phyloP scores from a whole-genome alignment of 2,113 vertebrate species.

The Oncorhynchus keta region DNA sequence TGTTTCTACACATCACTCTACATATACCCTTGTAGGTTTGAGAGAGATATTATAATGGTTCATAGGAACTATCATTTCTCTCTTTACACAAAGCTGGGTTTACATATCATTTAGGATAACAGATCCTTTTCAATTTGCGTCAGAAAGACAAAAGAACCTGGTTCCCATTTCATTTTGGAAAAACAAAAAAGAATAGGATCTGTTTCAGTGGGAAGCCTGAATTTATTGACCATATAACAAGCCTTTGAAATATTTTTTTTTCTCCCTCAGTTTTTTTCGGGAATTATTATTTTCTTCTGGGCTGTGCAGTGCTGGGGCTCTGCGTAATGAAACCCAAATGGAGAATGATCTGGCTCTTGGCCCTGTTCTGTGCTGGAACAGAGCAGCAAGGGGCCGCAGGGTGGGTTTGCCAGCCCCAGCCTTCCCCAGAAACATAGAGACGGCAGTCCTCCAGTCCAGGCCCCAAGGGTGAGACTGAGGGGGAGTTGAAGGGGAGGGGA shows the following conservation, averaged over 20 bases:
- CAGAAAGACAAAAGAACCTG: conserved; percentile 29
- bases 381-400: conserved; percentile 14
- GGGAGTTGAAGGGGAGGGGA: conserved; percentile 9
- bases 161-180: conserved; percentile 42
- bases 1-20: conserved; percentile 26
- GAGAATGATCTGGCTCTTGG: conserved; percentile 48
- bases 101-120: conserved; percentile 42
- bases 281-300: conserved; percentile 62
- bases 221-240: conserved; percentile 62
- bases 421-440: conserved; percentile 17
- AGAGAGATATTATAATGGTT: conserved; percentile 35
- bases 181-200: conserved; percentile 22
- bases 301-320: conserved; percentile 42
- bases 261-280: conserved; percentile 3
- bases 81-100: conserved; percentile 39
- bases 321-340: conserved; percentile 72
- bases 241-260: conserved; percentile 45
- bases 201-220: conserved; percentile 37
- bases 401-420: conserved; percentile 7
- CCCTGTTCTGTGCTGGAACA: conserved; percentile 6
- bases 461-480: conserved; percentile 20
- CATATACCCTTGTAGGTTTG: conserved; percentile 24
- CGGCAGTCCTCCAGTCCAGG: conserved; percentile 18
- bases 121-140: conserved; percentile 35
- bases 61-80: conserved; percentile 42